These are phyloP conservation scores for Leptopilina drosophilae DNA, from an alignment of 2,888 invertebrate genomes.

Conservation along the genomic window DNA sequence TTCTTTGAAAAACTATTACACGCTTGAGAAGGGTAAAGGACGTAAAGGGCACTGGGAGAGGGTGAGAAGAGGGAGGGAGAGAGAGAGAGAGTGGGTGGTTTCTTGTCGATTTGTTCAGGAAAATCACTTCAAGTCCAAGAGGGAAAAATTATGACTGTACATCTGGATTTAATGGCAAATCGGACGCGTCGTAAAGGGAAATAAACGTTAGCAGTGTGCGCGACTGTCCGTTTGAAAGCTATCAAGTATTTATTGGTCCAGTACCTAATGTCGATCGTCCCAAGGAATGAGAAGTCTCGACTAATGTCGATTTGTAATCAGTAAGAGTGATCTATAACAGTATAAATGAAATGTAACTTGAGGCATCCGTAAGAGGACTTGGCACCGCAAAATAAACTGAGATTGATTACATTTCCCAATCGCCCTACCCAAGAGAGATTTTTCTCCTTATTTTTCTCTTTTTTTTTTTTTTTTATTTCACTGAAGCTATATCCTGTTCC, in stretches of 20 bases:
- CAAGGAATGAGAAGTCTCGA: background rate
- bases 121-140: slow-evolving; percentile 10
- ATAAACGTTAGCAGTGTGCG: slow-evolving; percentile 34
- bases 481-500: slow-evolving; percentile 13
- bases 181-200: slow-evolving; percentile 38
- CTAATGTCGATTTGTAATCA: slow-evolving; percentile 39
- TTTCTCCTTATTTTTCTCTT: slow-evolving; percentile 25
- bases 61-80: too few relatives aligned
- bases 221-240: background rate
- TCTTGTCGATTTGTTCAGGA: slow-evolving; percentile 30
- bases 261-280: slow-evolving; percentile 11
- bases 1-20: slow-evolving; percentile 4
- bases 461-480: slow-evolving; percentile 23
- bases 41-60: too few relatives aligned
- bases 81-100: background rate
- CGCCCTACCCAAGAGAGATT: slow-evolving; percentile 38
- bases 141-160: slow-evolving; percentile 27
- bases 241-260: slow-evolving; percentile 35
- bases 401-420: slow-evolving; percentile 35
- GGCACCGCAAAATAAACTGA: slow-evolving; percentile 42
- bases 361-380: slow-evolving; percentile 20
- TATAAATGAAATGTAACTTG: slow-evolving; percentile 35
- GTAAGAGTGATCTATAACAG: slow-evolving; percentile 27
- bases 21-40: too few relatives aligned
- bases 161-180: slow-evolving; percentile 34